These are phyloP conservation scores for Molorchus minor DNA, from an alignment of 2,888 invertebrate genomes.

Conservation along the genomic window DNA sequence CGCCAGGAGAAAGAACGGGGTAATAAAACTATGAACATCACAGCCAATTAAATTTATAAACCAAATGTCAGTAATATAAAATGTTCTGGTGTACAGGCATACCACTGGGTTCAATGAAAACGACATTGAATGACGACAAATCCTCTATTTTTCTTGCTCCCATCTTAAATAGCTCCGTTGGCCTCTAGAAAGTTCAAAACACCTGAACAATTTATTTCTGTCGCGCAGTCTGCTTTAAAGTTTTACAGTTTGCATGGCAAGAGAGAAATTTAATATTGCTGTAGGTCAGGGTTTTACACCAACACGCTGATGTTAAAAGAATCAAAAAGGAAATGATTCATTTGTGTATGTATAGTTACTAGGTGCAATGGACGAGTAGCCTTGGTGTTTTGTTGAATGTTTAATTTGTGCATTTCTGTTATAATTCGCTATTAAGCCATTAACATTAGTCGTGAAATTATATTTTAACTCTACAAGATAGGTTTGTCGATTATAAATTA, in stretches of 20 bases:
- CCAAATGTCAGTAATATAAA: slow-evolving; percentile 48
- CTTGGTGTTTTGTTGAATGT: slow-evolving; percentile 46
- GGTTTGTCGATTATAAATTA: background rate
- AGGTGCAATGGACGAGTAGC: slow-evolving; percentile 47
- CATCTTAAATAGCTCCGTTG: slow-evolving; percentile 34
- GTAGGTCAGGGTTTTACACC: slow-evolving; percentile 52
- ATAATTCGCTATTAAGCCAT: background rate
- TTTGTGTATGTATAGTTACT: slow-evolving; percentile 36
- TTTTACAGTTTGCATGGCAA: slow-evolving; percentile 43
- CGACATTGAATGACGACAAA: slow-evolving; percentile 39
- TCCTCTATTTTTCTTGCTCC: slow-evolving; percentile 44
- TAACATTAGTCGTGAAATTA: slow-evolving; percentile 4
- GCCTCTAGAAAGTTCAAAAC: slow-evolving; percentile 53
- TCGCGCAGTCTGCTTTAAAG: slow-evolving; percentile 42
- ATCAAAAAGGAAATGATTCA: slow-evolving; percentile 53
- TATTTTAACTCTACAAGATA: slow-evolving; percentile 1
- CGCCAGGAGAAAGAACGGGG: slow-evolving; percentile 37
- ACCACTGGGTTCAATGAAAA: slow-evolving; percentile 27
- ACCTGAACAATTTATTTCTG: slow-evolving; percentile 57
- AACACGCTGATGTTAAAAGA: slow-evolving; percentile 43
- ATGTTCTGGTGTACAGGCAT: slow-evolving; percentile 31
- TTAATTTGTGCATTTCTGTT: slow-evolving; percentile 13
- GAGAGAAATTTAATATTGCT: slow-evolving; percentile 53
- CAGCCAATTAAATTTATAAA: slow-evolving; percentile 53
- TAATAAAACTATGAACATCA: slow-evolving; percentile 43